Evolutionary conservation across 2,888 invertebrate species (phyloP), one percentile per base, ranked within the genome.

Genomic region (Keiferia lycopersicella): DNA sequence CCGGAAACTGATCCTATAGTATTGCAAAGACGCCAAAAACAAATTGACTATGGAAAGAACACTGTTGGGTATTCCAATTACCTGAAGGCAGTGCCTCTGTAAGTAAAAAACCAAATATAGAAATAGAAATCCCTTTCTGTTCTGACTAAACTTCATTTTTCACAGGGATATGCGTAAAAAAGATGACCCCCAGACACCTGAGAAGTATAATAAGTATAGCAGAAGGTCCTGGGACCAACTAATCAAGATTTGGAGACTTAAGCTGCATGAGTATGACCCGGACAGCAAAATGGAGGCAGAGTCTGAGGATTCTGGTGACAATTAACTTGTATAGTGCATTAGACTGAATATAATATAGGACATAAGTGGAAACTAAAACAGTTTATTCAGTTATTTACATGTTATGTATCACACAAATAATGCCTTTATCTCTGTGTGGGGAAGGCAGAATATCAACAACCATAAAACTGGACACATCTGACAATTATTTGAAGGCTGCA

Each of bases 11-110:
- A 98, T 87, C 93, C 94, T 16, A 88, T 78, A 3, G 84, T 96
- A 26, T 86, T 98, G 65, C 88, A 93, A 50, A 93, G 98, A 68
- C 93, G 98, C 53, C 97, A 98, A 79, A 98, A 98, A 85, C 98
- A 98, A 87, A 96, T 98, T 75, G 97, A 98, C 83, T 98, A 97
- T 89, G 98, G 98, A 12, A 98, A 98, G 87, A 98, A 97, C 78
- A 98, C 98, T 34, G 86, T 95, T 69, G 97, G 96, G 50, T 98
- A 98, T 82, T 94, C 95, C 71, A 94, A 94, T 83, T 98, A 97
- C 73, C 77, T 92, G 11, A 88, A 92, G 71, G 73, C 88, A 73
- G 93, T 98, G 53, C 95, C 96, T 50, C 93, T 92, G 96, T 97
- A 91, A 92, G 92, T 88, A 58, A 63, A 30, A 2, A 30, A 30